Evolutionary conservation across 1,140 invertebrate genomes (phyloP).

Genomic region (Atopsyche davidsoni): DNA sequence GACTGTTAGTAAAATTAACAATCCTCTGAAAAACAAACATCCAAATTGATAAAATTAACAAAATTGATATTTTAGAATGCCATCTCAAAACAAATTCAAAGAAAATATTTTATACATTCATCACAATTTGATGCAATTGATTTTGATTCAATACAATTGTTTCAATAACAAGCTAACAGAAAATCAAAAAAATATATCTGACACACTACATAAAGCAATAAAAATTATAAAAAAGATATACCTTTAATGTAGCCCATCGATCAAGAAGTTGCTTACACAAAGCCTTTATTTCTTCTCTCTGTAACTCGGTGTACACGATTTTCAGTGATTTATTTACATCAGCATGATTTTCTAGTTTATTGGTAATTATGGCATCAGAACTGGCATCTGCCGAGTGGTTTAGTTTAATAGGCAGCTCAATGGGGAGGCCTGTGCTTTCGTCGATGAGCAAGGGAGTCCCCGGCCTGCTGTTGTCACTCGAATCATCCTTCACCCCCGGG

Average conservation of each 20-base stretch:
- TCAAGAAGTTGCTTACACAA: conserved; percentile 62
- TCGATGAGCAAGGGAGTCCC: conserved; percentile 37
- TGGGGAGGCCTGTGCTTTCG: conserved; percentile 39
- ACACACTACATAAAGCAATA: no score
- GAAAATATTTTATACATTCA: no score
- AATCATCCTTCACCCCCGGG: conserved; percentile 23
- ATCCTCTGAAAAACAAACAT: no score
- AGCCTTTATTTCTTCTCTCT: conserved; percentile 44
- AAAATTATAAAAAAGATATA: conserved; percentile 36
- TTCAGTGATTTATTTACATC: not conserved
- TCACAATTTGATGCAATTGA: no score
- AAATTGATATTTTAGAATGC: no score
- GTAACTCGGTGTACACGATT: not conserved
- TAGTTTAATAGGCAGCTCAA: conserved; percentile 11
- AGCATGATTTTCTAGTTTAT: not conserved
- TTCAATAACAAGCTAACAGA: no score
- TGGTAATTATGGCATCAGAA: not conserved
- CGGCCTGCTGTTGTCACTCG: conserved; percentile 22
- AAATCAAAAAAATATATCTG: no score
- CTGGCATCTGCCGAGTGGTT: not conserved
- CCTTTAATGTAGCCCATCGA: conserved; percentile 76
- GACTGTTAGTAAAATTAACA: no score
- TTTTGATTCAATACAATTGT: no score
- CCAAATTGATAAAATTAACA: no score
- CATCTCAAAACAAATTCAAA: no score